These are phyloP conservation scores for Palythoa heliodiscus DNA, from an alignment of 92 coral and sea anemone species.

Conservation along the genomic window DNA sequence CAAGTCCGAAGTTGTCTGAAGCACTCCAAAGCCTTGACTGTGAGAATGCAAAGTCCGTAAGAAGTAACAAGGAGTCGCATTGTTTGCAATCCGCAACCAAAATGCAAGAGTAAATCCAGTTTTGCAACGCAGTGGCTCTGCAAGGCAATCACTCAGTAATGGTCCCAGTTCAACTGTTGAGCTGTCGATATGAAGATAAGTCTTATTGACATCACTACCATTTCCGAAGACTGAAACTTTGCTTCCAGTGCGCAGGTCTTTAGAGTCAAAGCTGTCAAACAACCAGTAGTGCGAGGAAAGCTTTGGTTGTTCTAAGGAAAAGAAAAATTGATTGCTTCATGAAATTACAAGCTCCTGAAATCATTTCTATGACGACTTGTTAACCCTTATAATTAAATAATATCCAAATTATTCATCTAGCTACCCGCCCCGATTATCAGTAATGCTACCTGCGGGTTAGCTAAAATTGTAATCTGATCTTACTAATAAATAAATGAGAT, in stretches of 20 bases:
- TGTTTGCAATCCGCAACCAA: not conserved
- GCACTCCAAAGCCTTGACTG: constrained; percentile 26
- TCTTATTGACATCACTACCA: constrained; percentile 17
- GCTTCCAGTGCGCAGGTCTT: constrained; percentile 2
- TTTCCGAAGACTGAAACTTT: constrained; percentile 19
- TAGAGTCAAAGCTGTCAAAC: not conserved
- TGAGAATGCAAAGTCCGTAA: not conserved
- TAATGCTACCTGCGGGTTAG: too few species aligned
- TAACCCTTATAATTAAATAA: too few species aligned
- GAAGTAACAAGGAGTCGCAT: not conserved
- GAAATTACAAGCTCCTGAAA: too few species aligned
- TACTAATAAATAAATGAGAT: too few species aligned
- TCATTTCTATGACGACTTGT: too few species aligned
- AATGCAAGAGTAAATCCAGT: constrained; percentile 22
- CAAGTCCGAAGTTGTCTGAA: not conserved
- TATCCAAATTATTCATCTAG: too few species aligned
- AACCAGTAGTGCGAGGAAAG: constrained; percentile 18
- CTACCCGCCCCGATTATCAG: too few species aligned
- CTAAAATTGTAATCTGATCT: too few species aligned
- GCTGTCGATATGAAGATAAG: constrained; percentile 7
- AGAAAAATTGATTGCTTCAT: not conserved
- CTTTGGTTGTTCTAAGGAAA: constrained; percentile 13
- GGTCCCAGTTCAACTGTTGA: constrained; percentile 29
- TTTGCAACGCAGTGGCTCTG: constrained; percentile 22
- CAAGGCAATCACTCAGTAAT: constrained; percentile 13